These are phyloP conservation scores for Seriola dumerili DNA, from an alignment of 2,113 vertebrate genomes.

Conservation along the genomic window DNA sequence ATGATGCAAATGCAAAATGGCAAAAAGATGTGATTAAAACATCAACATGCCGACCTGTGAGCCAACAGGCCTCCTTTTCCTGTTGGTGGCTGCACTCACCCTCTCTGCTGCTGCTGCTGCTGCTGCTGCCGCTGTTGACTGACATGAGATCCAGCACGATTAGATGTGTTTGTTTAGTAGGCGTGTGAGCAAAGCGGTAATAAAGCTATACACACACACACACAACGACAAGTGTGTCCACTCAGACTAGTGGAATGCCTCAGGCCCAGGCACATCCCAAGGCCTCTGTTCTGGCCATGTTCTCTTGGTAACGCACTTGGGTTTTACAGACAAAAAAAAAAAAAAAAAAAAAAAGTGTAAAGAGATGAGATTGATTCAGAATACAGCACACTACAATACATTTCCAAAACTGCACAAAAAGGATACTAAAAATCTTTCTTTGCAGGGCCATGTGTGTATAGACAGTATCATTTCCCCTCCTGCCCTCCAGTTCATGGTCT, in stretches of 20 bases:
- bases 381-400: neutral
- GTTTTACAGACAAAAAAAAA: neutral
- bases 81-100: neutral
- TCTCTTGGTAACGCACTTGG: slow-evolving; percentile 56
- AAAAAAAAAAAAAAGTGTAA: no score
- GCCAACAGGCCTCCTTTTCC: neutral
- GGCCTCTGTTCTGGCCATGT: slow-evolving; percentile 56
- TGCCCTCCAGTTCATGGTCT: slow-evolving; percentile 19
- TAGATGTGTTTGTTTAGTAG: slow-evolving; percentile 64
- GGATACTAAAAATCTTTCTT: neutral
- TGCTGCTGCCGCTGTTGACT: slow-evolving; percentile 40
- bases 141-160: slow-evolving; percentile 8
- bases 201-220: neutral
- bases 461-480: neutral
- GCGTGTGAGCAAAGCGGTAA: slow-evolving; percentile 35
- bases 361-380: slow-evolving; percentile 6
- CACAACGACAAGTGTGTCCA: slow-evolving; percentile 15
- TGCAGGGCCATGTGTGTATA: neutral
- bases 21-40: slow-evolving; percentile 64
- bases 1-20: slow-evolving; percentile 39
- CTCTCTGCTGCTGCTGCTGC: slow-evolving; percentile 3
- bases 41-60: slow-evolving; percentile 18
- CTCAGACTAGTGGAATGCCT: slow-evolving; percentile 27
- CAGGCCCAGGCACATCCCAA: slow-evolving; percentile 25
- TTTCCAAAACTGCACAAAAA: slow-evolving; percentile 5